Conservation (phyloP, 2,797 vertebrate species). For the Kryptopterus vitreolus region DNA sequence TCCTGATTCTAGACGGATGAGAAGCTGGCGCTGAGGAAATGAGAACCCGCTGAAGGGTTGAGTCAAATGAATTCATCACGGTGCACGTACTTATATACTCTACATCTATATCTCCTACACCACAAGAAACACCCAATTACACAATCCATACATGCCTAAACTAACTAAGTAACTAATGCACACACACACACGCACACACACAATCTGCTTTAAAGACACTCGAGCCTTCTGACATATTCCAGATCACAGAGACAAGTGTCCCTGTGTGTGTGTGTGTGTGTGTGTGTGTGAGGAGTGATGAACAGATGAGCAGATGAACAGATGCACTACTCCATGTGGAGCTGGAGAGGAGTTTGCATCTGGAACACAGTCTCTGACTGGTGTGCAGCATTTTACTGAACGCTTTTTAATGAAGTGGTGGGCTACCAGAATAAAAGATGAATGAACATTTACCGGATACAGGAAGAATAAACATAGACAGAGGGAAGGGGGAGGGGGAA, state of each 20-base stretch:
- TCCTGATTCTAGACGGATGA: conserved; percentile 42
- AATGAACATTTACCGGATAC: not conserved
- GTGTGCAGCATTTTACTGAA: not conserved
- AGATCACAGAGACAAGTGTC: conserved; percentile 11
- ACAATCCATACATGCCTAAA: not conserved
- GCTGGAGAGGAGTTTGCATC: conserved; percentile 12
- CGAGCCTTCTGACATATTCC: not conserved
- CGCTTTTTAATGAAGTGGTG: not conserved
- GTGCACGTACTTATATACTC: not conserved
- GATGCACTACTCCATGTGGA: conserved; percentile 11
- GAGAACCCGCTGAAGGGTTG: conserved; percentile 46
- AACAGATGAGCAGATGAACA: not conserved
- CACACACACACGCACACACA: not conserved
- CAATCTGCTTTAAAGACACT: conserved; percentile 3
- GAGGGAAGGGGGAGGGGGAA: not conserved
- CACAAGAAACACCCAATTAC: conserved; percentile 5
- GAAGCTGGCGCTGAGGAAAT: conserved; percentile 37
- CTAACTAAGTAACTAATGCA: not conserved
- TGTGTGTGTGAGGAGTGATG: not conserved
- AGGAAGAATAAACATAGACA: not conserved
- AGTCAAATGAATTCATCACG: conserved; percentile 32
- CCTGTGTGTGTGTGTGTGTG: not conserved
- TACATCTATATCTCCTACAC: not conserved
- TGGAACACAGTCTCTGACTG: conserved; percentile 20
- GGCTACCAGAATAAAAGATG: not conserved